Percentiles rank a stretch among this genome's conserved stretches.
Evolutionary conservation across 2,113 vertebrate species (phyloP).

Genomic region (Zapus hudsonius): DNA sequence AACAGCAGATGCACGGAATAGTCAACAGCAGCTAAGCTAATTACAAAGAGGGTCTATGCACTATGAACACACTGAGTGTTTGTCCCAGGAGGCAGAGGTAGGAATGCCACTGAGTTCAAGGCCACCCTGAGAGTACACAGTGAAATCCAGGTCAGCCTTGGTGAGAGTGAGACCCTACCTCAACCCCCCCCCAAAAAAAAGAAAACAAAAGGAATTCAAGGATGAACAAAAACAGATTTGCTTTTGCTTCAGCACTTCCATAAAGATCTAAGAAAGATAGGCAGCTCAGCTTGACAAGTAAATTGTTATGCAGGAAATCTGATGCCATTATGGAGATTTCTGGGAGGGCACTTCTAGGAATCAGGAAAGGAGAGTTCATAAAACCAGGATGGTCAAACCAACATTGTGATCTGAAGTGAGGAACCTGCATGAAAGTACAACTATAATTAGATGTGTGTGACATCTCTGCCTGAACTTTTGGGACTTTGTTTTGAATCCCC

Average conservation of each 20-base stretch:
- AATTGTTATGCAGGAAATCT: background rate
- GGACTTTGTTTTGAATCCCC: background rate
- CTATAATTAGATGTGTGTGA: background rate
- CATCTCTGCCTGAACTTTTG: background rate
- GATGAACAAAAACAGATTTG: too few species aligned
- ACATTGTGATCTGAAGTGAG: background rate
- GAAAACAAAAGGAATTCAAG: too few species aligned
- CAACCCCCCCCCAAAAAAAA: too few species aligned
- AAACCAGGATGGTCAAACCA: background rate
- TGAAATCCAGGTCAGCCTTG: too few species aligned
- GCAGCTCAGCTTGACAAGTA: background rate
- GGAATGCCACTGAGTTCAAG: too few species aligned
- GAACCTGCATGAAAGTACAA: background rate
- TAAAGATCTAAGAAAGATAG: background rate
- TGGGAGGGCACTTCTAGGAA: background rate
- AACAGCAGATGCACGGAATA: conserved; percentile 35
- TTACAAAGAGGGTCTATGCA: background rate
- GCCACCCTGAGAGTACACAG: too few species aligned
- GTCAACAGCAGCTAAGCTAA: background rate
- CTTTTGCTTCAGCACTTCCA: too few species aligned
- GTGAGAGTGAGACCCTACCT: too few species aligned
- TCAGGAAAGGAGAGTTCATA: background rate
- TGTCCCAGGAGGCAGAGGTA: background rate
- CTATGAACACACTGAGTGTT: background rate
- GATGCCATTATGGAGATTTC: background rate